phyloP scores from a whole-genome alignment of 2,797 vertebrate genomes.

The Sebastes itinus region DNA sequence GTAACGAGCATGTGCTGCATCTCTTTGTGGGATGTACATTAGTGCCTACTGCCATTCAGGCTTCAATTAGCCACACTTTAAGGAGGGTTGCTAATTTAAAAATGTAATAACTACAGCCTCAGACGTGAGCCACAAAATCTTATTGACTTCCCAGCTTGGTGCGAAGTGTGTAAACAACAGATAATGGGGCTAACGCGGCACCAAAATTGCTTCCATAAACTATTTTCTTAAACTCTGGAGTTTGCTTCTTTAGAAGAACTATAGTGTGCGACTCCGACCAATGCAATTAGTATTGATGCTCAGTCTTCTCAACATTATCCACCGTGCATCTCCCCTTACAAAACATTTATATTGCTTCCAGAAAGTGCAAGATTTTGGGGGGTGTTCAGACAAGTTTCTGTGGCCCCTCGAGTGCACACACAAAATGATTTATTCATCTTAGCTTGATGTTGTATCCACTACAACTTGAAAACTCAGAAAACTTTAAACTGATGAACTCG shows the following conservation, averaged over 20 bases:
- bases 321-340: conserved; percentile 18
- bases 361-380: conserved; percentile 20
- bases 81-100: conserved; percentile 53
- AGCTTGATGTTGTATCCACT: conserved; percentile 46
- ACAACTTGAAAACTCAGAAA: conserved; percentile 40
- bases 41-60: conserved; percentile 60
- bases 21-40: conserved; percentile 42
- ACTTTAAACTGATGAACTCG: conserved; percentile 32
- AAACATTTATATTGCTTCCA: conserved; percentile 31
- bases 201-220: conserved; percentile 49
- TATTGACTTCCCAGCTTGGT: conserved; percentile 48
- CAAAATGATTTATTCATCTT: conserved; percentile 42
- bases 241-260: conserved; percentile 21
- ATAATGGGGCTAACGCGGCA: conserved; percentile 49
- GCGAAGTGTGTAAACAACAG: conserved; percentile 53
- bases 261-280: conserved; percentile 14
- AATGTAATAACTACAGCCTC: conserved; percentile 42
- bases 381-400: conserved; percentile 9
- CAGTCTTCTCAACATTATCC: conserved; percentile 1
- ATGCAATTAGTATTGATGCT: conserved; percentile 15
- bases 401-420: conserved; percentile 4
- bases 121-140: conserved; percentile 38
- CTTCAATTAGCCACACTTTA: conserved; percentile 50
- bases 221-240: conserved; percentile 29
- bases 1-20: conserved; percentile 4